Evolutionary conservation across 1,140 invertebrate species (phyloP).

Genomic region (Pseudachorutes palmiensis): DNA sequence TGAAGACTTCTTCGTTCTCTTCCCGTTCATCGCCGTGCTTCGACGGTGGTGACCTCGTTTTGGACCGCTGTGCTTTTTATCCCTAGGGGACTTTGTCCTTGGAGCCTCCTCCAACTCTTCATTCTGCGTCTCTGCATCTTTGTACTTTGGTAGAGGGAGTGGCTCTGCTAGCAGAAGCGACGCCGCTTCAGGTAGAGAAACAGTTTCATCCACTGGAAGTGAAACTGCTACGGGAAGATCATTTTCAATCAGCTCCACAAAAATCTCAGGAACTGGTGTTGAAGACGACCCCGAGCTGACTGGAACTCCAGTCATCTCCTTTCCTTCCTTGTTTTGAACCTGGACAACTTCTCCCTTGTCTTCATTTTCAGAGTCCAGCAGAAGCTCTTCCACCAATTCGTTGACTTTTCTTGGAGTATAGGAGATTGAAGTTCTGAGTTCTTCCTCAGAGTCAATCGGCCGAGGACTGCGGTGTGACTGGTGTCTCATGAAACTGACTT

Average conservation of each 20-base stretch:
- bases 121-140: background rate
- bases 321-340: background rate
- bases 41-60: background rate
- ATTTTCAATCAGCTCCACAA: background rate
- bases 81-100: background rate
- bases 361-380: conserved; percentile 6
- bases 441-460: conserved; percentile 1
- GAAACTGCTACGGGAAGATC: too few relatives aligned
- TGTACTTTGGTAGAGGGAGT: background rate
- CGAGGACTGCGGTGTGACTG: conserved; percentile 5
- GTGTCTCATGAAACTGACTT: conserved; percentile 14
- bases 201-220: too few relatives aligned
- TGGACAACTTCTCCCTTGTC: background rate
- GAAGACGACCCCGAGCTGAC: background rate
- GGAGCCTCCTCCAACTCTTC: background rate
- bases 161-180: background rate
- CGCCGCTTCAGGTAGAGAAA: too few relatives aligned
- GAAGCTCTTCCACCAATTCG: background rate
- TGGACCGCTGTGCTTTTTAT: background rate
- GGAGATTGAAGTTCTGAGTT: background rate
- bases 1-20: conserved; percentile 3
- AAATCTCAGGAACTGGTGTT: background rate
- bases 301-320: background rate
- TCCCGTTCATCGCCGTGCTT: background rate
- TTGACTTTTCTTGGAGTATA: background rate